Evolutionary conservation across 2,113 vertebrate genomes (phyloP), one percentile per base, ranked within the genome.

Genomic region (Myrmecophaga tridactyla): DNA sequence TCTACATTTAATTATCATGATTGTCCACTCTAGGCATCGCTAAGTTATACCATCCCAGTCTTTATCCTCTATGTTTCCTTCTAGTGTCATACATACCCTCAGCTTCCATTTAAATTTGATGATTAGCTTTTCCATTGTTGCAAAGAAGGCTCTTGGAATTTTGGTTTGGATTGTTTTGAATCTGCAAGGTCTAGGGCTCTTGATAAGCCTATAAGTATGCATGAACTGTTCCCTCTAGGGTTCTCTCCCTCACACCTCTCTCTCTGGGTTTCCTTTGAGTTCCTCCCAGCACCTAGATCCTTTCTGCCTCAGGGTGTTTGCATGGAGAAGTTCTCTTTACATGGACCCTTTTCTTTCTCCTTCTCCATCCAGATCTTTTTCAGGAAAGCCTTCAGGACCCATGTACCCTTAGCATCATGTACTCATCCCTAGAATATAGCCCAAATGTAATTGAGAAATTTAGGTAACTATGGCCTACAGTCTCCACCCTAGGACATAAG

Each of bases 141-240:
- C 53, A 53, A 53, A 53, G 53, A 53, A 53, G 15, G 53, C 53
- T 53, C 14, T 53, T 53, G 53, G 53, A 53, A 53, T 14, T 53
- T 53, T 53, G 53, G 18, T 53, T 53, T 14, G 53, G 53, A 53
- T 53, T 53, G 53, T 17, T 4, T 53, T 53, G 15, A 53, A 53
- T 53, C 53, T 53, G 53, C 15, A 9, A 9, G 46, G 46, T 48
- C 46, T 11, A n/a, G 51, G 7, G 31, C 25, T n/a, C 31, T 51
- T 20, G 4, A 29, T 2, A 31, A 3, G 7, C 81, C 70, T 23
- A 0, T 9, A 31, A 60, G 13, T 23, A n/a, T 1, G 0, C 0
- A 5, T 0, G n/a, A 29, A 27, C 53, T 69, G 7, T 39, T 36
- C 27, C 1, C 15, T 73, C 5, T 27, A 58, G 21, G 7, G 20